These are phyloP conservation scores for Scaptomyza reducta DNA, from an alignment of 2,888 invertebrate genomes.

Conservation along the genomic window DNA sequence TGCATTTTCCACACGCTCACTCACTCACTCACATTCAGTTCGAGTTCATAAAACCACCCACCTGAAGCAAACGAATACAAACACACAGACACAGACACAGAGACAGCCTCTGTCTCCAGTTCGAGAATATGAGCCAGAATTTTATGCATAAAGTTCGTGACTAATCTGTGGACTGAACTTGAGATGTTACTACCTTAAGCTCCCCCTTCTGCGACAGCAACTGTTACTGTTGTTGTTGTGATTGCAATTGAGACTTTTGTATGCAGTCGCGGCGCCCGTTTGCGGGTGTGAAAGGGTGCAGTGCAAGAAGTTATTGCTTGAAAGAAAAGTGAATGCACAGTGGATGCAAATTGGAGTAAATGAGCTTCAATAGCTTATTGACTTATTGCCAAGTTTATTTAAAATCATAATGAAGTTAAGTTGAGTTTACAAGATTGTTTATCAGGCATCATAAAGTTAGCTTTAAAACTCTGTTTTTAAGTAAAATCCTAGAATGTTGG, in stretches of 20 bases:
- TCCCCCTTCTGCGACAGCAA: slow-evolving; percentile 8
- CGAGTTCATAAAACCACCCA: slow-evolving; percentile 44
- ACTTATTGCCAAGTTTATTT: too few species aligned
- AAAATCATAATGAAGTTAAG: background rate
- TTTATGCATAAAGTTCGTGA: slow-evolving; percentile 77
- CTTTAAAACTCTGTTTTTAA: too few species aligned
- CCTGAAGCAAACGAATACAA: slow-evolving; percentile 29
- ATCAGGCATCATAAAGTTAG: background rate
- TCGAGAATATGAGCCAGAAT: slow-evolving; percentile 55
- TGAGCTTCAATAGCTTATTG: background rate
- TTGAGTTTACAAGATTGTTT: background rate
- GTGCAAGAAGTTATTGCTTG: slow-evolving; percentile 31
- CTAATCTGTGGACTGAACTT: slow-evolving; percentile 71
- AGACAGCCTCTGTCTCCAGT: slow-evolving; percentile 9
- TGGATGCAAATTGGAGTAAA: slow-evolving; percentile 10
- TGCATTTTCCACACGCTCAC: slow-evolving; percentile 68
- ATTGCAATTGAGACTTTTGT: slow-evolving; percentile 61
- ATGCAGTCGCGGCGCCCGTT: slow-evolving; percentile 17
- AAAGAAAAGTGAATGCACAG: slow-evolving; percentile 59
- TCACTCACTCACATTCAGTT: slow-evolving; percentile 2
- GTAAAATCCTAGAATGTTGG: too few species aligned
- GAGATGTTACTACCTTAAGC: slow-evolving; percentile 45
- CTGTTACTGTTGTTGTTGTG: slow-evolving; percentile 38
- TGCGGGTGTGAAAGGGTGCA: slow-evolving; percentile 7
- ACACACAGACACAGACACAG: background rate